These are phyloP conservation scores for Lamellibrachia luymesi DNA, from an alignment of 1,140 invertebrate species.

Conservation along the genomic window DNA sequence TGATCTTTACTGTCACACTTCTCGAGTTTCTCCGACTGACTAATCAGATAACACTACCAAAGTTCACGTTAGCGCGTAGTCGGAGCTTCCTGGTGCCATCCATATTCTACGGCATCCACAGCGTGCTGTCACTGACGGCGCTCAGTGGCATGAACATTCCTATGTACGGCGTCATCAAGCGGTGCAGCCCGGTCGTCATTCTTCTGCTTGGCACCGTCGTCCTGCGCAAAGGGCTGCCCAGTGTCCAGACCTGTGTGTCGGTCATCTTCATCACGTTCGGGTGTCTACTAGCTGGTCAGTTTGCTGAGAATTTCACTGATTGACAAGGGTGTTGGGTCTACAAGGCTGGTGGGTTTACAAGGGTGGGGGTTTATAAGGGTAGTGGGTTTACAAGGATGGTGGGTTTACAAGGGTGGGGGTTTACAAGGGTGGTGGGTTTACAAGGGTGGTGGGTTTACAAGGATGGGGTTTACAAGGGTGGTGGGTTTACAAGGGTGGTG, in stretches of 20 bases:
- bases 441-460: too few relatives aligned
- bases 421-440: too few relatives aligned
- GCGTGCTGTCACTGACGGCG: constrained; percentile 57
- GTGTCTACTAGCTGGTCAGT: constrained; percentile 59
- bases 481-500: too few relatives aligned
- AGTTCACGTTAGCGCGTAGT: constrained; percentile 51
- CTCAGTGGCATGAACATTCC: constrained; percentile 62
- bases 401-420: too few relatives aligned
- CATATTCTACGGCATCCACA: constrained; percentile 58
- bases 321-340: too few relatives aligned
- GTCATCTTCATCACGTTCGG: constrained; percentile 56
- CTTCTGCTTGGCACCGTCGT: constrained; percentile 55
- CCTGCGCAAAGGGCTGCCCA: constrained; percentile 54
- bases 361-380: too few relatives aligned
- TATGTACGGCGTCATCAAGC: constrained; percentile 62
- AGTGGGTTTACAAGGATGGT: too few relatives aligned
- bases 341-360: too few relatives aligned
- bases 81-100: constrained; percentile 54
- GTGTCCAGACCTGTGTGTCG: constrained; percentile 46
- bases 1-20: constrained; percentile 54
- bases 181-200: constrained; percentile 59
- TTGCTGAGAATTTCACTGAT: not conserved
- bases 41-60: constrained; percentile 41
- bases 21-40: constrained; percentile 43
- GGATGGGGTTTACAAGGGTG: too few relatives aligned